These are phyloP conservation scores for Scopus umbretta DNA, from an alignment of 2,113 vertebrate species.

Conservation along the genomic window DNA sequence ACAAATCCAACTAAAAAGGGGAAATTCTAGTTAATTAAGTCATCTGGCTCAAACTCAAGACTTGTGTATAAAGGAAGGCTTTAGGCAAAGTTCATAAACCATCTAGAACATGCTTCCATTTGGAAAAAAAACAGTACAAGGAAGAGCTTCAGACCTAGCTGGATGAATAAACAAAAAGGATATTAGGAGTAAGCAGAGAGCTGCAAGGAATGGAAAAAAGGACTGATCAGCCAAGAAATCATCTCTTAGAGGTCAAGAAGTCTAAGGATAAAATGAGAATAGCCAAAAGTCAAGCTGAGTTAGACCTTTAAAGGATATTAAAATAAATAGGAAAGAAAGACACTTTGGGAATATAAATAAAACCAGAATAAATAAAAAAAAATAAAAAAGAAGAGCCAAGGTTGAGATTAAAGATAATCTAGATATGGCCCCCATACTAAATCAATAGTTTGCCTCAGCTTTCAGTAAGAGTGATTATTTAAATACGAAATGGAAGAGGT, in stretches of 20 bases:
- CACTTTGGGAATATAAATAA: background rate
- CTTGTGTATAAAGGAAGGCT: background rate
- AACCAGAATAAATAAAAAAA: background rate
- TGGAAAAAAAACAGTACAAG: background rate
- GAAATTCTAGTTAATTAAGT: background rate
- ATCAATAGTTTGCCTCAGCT: background rate
- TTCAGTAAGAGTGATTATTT: background rate
- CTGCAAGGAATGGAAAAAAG: background rate
- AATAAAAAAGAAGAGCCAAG: background rate
- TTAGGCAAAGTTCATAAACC: background rate
- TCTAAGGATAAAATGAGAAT: background rate
- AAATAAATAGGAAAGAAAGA: constrained; percentile 10
- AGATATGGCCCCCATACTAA: background rate
- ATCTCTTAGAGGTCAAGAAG: background rate
- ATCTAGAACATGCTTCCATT: background rate
- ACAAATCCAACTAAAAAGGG: background rate
- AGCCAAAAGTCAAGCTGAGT: background rate
- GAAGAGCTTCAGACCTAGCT: background rate
- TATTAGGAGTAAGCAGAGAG: background rate
- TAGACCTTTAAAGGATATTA: background rate
- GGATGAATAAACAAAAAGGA: background rate
- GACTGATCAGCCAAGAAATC: constrained; percentile 5
- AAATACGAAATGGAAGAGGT: background rate
- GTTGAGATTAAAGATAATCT: background rate
- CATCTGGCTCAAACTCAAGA: background rate